Conservation (phyloP, 2,113 vertebrate genomes). For the Chrysochloris asiatica region DNA sequence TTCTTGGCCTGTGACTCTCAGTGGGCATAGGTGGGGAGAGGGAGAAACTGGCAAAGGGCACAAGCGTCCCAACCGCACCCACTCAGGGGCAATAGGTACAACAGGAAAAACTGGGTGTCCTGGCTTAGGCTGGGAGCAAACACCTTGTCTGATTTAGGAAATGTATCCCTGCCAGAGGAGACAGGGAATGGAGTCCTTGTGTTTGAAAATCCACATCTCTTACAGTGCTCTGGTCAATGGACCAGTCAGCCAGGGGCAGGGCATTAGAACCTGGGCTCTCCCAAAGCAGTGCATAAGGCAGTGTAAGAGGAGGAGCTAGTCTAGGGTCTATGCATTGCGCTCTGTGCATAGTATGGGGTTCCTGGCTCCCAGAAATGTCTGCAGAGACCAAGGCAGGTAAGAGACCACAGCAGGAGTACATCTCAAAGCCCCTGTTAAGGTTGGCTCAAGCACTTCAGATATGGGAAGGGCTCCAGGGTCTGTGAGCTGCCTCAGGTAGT, state of each 20-base stretch:
- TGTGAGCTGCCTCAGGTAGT: constrained; percentile 35
- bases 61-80: constrained; percentile 37
- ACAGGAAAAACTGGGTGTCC: not conserved
- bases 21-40: not conserved
- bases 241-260: constrained; percentile 53
- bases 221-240: constrained; percentile 74
- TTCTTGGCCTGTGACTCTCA: not conserved
- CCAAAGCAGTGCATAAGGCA: constrained; percentile 29
- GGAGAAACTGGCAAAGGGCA: constrained; percentile 50
- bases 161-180: not conserved
- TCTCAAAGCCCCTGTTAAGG: constrained; percentile 75
- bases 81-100: not conserved
- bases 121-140: constrained; percentile 24
- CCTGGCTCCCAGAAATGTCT: constrained; percentile 48
- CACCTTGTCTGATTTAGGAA: constrained; percentile 56
- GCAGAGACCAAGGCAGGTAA: constrained; percentile 51
- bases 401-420: constrained; percentile 59
- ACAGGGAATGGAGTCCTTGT: constrained; percentile 25
- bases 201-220: constrained; percentile 49
- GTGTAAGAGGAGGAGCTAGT: constrained; percentile 63
- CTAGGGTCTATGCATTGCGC: constrained; percentile 53
- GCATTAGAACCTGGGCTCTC: constrained; percentile 57
- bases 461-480: constrained; percentile 12
- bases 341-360: constrained; percentile 73
- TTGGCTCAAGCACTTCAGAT: constrained; percentile 61